These are phyloP conservation scores for Desmodus rotundus DNA, from an alignment of 2,113 vertebrate genomes.

Conservation along the genomic window DNA sequence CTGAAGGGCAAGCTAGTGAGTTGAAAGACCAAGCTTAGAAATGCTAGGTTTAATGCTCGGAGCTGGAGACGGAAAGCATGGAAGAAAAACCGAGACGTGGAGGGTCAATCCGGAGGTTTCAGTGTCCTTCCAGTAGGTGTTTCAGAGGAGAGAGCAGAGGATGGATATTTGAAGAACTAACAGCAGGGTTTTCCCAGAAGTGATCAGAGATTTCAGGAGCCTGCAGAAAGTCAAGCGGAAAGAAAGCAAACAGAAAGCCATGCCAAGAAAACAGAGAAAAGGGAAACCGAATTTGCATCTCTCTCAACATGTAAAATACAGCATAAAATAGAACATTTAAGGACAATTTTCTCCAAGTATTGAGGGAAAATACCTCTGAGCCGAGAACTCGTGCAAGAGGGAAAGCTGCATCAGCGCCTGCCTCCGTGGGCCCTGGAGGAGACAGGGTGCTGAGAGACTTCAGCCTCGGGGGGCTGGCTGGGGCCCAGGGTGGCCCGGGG, in stretches of 20 bases:
- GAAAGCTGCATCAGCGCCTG: accelerated
- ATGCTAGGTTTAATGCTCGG: too few relatives aligned
- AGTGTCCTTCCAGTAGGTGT: neutral
- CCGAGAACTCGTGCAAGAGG: accelerated
- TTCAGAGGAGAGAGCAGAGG: neutral
- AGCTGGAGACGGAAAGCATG: neutral
- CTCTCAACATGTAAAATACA: neutral
- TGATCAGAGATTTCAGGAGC: neutral
- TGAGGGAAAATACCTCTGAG: neutral
- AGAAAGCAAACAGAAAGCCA: neutral
- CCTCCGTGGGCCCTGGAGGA: accelerated
- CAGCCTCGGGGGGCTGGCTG: neutral
- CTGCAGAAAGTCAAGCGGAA: neutral
- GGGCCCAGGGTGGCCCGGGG: neutral
- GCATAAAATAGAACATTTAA: too few relatives aligned
- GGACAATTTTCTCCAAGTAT: neutral
- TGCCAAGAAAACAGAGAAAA: neutral
- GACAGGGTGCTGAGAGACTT: accelerated
- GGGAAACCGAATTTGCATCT: neutral
- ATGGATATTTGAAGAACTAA: neutral
- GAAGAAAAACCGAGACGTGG: neutral
- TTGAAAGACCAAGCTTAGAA: neutral
- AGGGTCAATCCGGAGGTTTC: neutral
- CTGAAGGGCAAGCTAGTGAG: neutral
- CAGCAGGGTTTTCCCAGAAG: neutral